Evolutionary conservation across 2,888 invertebrate genomes (phyloP), one percentile per base, ranked within the genome.

Genomic region (Carabus problematicus): DNA sequence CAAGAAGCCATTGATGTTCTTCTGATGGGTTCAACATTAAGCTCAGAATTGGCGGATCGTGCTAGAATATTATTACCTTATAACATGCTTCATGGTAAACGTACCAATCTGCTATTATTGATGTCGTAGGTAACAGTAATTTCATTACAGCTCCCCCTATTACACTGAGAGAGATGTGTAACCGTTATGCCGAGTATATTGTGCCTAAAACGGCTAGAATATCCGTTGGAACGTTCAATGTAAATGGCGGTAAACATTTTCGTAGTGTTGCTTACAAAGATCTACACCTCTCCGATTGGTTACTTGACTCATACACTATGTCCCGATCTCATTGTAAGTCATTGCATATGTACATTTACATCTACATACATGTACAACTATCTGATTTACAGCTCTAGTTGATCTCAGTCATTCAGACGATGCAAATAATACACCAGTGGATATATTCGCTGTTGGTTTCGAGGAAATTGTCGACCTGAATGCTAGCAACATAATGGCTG

Each of bases 381-480:
- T 16, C 18, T 3, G 18, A 16, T 45, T 55, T 45, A 45, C 18
- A 63, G 56, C 80, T 14, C 76, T 85, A 42, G 82, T 85, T 0
- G 83, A 85, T 77, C 80, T 84, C 0, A 81, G 80, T 64, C 82
- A 82, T 75, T 78, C 82, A 0, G 80, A 83, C 45, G 83, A 84
- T 61, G 78, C 79, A 69, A 75, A 75, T 7, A 72, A 75, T 8
- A 76, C 76, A 62, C 72, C 78, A 14, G 91, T 93, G 62, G 99
- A 99, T 82, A 93, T 99, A 71, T 98, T 92, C 84, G 98, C 97
- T 0, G 93, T 99, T 79, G 99, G 99, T 14, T 98, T 99, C 83
- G 96, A 99, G 82, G 99, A 99, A 85, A 98, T 99, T 74, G 98
- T 99, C 8, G 99, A 99, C 83, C 84, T 99, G 73, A 99, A 97